Evolutionary conservation across 2,797 vertebrate species (phyloP).

Genomic region (Betta splendens): DNA sequence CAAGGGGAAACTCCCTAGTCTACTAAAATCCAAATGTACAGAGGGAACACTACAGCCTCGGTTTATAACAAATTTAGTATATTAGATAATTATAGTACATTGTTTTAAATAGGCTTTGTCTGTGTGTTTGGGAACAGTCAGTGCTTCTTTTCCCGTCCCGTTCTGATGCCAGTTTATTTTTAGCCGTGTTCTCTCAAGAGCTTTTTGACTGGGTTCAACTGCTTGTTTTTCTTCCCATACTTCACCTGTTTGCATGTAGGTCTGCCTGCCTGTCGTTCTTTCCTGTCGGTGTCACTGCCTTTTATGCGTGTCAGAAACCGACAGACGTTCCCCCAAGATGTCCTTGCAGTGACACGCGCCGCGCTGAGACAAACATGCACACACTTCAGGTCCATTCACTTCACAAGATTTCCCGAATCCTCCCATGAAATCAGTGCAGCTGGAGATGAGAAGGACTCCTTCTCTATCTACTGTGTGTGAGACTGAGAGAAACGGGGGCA

Average conservation of each 20-base stretch:
- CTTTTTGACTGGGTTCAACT: conserved; percentile 61
- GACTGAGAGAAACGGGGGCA: conserved; percentile 18
- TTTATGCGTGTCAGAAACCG: conserved; percentile 30
- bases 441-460: conserved; percentile 12
- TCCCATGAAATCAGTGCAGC: conserved; percentile 27
- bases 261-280: conserved; percentile 9
- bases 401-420: conserved; percentile 41
- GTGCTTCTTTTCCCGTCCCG: conserved; percentile 59
- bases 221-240: conserved; percentile 61
- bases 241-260: conserved; percentile 56
- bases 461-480: conserved; percentile 24
- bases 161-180: conserved; percentile 72
- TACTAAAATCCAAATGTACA: conserved; percentile 2
- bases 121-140: conserved; percentile 62
- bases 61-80: conserved; percentile 12
- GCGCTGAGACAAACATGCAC: conserved; percentile 8
- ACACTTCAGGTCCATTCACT: conserved; percentile 44
- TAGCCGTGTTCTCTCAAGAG: conserved; percentile 67
- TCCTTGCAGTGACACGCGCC: conserved; percentile 7
- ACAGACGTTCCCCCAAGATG: conserved; percentile 26
- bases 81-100: conserved; percentile 23
- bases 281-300: conserved; percentile 28
- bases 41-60: not conserved
- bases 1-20: conserved; percentile 3
- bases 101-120: conserved; percentile 43